These are phyloP conservation scores for Clarias pachynema DNA, from an alignment of 2,797 vertebrate genomes.

Conservation along the genomic window DNA sequence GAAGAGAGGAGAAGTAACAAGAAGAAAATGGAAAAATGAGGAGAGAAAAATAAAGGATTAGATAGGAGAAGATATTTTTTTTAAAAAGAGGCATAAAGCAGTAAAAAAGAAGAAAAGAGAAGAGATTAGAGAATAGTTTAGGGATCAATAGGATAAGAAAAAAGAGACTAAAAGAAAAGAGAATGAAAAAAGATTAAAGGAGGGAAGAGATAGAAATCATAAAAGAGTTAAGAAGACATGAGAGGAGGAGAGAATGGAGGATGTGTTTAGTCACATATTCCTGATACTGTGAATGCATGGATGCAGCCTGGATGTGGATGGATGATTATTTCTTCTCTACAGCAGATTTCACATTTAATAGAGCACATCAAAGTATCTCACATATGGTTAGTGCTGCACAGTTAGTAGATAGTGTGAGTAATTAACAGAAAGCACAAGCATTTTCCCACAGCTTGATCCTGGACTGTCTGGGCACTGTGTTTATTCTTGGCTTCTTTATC, in stretches of 20 bases:
- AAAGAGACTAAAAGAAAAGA: not conserved
- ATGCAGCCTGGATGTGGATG: constrained; percentile 14
- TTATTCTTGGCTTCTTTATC: constrained; percentile 34
- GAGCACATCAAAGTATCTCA: constrained; percentile 29
- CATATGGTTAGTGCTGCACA: constrained; percentile 37
- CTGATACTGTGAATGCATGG: not conserved
- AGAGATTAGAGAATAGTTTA: too few species aligned
- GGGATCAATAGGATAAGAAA: not conserved
- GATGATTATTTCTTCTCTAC: constrained; percentile 35
- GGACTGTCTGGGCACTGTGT: constrained; percentile 36
- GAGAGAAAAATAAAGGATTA: not conserved
- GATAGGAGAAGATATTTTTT: too few species aligned
- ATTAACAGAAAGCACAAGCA: constrained; percentile 31
- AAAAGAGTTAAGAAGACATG: not conserved
- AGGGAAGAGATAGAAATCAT: not conserved
- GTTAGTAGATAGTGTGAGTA: constrained; percentile 27
- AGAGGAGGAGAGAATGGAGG: not conserved
- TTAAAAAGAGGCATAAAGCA: not conserved
- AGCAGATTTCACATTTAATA: constrained; percentile 34
- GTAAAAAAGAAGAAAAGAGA: not conserved
- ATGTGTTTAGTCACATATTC: not conserved
- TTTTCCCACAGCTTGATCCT: constrained; percentile 37
- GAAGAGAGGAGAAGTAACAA: not conserved
- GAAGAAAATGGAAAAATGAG: not conserved
- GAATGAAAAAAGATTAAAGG: not conserved